Evolutionary conservation across 2,113 vertebrate species (phyloP).

Genomic region (Stigmatopora nigra): DNA sequence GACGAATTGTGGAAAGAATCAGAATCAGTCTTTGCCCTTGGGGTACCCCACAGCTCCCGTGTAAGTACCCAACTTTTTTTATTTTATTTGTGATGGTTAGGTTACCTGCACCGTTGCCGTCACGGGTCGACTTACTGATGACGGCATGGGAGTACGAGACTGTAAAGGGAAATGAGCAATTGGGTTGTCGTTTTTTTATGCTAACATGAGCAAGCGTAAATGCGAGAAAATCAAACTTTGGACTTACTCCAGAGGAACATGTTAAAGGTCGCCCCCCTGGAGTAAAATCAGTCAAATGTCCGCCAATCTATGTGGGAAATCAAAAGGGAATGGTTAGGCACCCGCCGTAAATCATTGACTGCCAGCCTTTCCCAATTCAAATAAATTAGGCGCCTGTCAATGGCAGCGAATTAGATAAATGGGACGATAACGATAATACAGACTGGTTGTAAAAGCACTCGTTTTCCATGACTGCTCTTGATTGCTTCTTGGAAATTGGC

Average conservation of each 20-base stretch:
- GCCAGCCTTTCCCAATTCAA: too few relatives aligned
- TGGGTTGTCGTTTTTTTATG: not conserved
- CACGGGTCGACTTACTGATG: slow-evolving; percentile 84
- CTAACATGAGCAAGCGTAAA: not conserved
- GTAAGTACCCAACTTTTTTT: not conserved
- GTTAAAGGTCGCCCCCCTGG: slow-evolving; percentile 6
- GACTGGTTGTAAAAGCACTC: slow-evolving; percentile 75
- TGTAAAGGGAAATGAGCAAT: slow-evolving; percentile 36
- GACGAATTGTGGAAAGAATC: not conserved
- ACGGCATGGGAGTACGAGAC: slow-evolving; percentile 75
- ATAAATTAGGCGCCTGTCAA: too few relatives aligned
- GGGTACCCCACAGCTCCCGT: not conserved
- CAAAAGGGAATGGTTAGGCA: too few relatives aligned
- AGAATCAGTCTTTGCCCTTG: not conserved
- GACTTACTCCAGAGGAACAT: slow-evolving; percentile 5
- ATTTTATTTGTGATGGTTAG: too few relatives aligned
- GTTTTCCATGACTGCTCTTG: slow-evolving; percentile 88
- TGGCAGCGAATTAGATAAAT: not conserved
- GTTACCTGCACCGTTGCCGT: slow-evolving; percentile 87
- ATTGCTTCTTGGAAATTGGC: slow-evolving; percentile 85
- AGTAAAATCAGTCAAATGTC: not conserved
- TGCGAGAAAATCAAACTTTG: not conserved
- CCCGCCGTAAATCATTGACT: not conserved
- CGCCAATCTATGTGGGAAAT: not conserved
- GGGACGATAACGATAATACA: not conserved